Evolutionary conservation across 2,797 vertebrate species (phyloP), one percentile per base, ranked within the genome.

Genomic region (Mus minutoides): DNA sequence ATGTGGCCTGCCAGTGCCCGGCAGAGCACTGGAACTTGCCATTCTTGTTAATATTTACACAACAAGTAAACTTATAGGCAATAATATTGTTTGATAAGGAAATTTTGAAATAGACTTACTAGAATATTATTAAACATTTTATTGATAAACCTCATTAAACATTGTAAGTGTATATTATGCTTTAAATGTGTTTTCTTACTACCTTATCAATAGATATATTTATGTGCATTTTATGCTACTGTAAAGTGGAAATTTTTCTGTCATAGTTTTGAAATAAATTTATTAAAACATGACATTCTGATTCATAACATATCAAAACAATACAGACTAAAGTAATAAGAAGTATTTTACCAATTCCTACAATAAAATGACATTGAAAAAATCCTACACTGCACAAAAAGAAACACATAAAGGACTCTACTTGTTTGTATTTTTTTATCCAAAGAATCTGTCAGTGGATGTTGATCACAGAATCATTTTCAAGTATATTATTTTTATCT

Each of bases 401-500:
- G 56, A 94, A 83, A 94, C 9, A 46, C 22, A 76, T 62, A 76
- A 40, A 80, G 37, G 82, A 77, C 43, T 69, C 31, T 22, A 87
- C 10, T 75, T 17, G 13, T 83, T 78, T 94, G n/a, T 80, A 67
- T 71, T 76, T 71, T 76, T 91, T 93, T 58, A 54, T 88, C 16
- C 29, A 78, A 84, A 87, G 24, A 19, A 87, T 77, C 52, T 90
- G 64, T 71, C 75, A 73, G 17, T 90, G n/a, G 14, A 8, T 78
- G 22, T 49, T 83, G 77, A 82, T 88, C n/a, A 86, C 60, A 88
- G 19, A 92, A 73, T 87, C 21, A 71, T n/a, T 93, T 79, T 76
- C 26, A 96, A 97, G 93, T 31, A 80, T 5, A 79, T 34, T 56
- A 54, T 80, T 88, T 83, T 83, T 92, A 40, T 75, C 89, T 96